Evolutionary conservation across 1,140 invertebrate genomes (phyloP).

Genomic region (Batillaria attramentaria): DNA sequence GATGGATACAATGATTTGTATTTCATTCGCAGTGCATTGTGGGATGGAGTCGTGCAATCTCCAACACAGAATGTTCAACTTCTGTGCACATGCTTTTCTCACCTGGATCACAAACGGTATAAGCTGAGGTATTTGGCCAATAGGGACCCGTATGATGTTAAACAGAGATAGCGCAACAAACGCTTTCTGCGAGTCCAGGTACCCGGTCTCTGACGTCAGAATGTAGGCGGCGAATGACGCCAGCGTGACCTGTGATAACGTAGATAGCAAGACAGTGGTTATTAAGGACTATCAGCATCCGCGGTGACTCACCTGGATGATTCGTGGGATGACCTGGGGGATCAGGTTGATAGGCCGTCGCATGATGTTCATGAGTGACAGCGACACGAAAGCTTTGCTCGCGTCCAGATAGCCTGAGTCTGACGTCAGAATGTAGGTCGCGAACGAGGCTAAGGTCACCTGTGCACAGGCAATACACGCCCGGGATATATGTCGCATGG

Average conservation of each 20-base stretch:
- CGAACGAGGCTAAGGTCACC: conserved; percentile 76
- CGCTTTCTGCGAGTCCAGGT: no score
- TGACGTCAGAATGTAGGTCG: conserved; percentile 70
- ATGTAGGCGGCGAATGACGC: background rate
- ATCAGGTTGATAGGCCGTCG: conserved; percentile 83
- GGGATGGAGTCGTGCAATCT: no score
- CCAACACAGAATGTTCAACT: no score
- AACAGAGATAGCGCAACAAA: background rate
- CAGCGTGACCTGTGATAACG: background rate
- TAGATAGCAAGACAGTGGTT: background rate
- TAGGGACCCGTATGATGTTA: background rate
- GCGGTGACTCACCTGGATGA: conserved; percentile 47
- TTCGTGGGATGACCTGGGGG: conserved; percentile 71
- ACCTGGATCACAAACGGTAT: background rate
- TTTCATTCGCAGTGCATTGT: no score
- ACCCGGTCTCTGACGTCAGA: background rate
- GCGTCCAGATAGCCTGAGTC: conserved; percentile 67
- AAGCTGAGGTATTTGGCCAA: background rate
- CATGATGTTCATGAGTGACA: conserved; percentile 97
- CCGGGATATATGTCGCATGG: no score
- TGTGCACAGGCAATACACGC: no score
- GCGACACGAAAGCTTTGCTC: conserved; percentile 86
- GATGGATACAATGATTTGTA: no score
- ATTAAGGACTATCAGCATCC: background rate
- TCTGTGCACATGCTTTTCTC: no score